Conservation (phyloP, 2,113 vertebrate species). For the Miniopterus natalensis region DNA sequence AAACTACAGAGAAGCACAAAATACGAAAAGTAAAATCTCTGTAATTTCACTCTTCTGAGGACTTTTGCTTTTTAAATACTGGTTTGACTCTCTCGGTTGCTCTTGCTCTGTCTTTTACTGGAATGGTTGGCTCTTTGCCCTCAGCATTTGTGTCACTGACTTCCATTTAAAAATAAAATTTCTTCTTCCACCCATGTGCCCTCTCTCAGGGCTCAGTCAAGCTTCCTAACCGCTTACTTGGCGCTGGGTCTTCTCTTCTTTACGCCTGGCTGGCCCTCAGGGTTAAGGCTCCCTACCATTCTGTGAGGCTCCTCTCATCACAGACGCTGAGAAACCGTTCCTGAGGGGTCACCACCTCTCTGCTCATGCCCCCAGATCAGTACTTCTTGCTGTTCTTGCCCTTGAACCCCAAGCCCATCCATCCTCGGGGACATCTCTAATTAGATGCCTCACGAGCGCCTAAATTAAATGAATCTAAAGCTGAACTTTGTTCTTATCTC, state of each 20-base stretch:
- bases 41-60: not conserved
- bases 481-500: not conserved
- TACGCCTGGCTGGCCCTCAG: not conserved
- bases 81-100: not conserved
- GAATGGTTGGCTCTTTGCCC: not conserved
- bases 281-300: not conserved
- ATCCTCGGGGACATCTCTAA: not conserved
- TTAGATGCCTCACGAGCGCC: not conserved
- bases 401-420: not conserved
- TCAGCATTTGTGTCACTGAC: not conserved
- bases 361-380: not conserved
- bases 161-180: not conserved
- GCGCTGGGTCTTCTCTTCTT: not conserved
- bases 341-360: not conserved
- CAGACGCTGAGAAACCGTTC: not conserved
- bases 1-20: not conserved
- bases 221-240: not conserved
- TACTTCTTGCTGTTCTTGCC: not conserved
- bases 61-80: not conserved
- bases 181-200: not conserved
- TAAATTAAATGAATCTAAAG: not conserved
- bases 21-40: not conserved
- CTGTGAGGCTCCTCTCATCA: not conserved
- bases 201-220: not conserved
- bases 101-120: not conserved